Conservation (phyloP, 23 tunicate genomes). For the Styela plicata region DNA sequence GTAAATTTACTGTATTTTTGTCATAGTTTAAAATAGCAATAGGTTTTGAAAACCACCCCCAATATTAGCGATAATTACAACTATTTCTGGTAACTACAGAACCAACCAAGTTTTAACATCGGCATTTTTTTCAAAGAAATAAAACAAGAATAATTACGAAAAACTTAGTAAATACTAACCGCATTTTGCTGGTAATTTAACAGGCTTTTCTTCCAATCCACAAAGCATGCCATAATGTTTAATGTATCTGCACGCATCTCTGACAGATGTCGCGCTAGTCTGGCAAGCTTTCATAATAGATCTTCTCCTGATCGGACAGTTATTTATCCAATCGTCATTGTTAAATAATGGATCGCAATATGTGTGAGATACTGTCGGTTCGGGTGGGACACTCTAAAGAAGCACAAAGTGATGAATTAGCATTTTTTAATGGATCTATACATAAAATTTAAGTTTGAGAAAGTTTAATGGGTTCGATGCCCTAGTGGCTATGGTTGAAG, state of each 20-base stretch:
- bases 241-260: neutral
- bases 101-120: too few relatives aligned
- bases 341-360: neutral
- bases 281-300: neutral
- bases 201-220: neutral
- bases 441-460: too few relatives aligned
- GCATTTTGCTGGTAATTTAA: neutral
- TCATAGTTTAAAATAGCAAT: too few relatives aligned
- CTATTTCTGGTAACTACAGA: too few relatives aligned
- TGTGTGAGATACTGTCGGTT: neutral
- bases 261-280: neutral
- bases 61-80: too few relatives aligned
- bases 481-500: too few relatives aligned
- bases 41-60: too few relatives aligned
- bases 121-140: too few relatives aligned
- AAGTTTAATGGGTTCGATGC: too few relatives aligned
- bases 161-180: neutral
- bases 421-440: too few relatives aligned
- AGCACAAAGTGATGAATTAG: neutral
- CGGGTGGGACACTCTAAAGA: neutral
- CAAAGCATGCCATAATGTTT: neutral
- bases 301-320: neutral
- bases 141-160: neutral
- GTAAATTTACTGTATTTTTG: too few relatives aligned
- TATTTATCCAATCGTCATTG: neutral